Evolutionary conservation across 2,888 invertebrate species (phyloP).

Genomic region (Acheta domesticus): DNA sequence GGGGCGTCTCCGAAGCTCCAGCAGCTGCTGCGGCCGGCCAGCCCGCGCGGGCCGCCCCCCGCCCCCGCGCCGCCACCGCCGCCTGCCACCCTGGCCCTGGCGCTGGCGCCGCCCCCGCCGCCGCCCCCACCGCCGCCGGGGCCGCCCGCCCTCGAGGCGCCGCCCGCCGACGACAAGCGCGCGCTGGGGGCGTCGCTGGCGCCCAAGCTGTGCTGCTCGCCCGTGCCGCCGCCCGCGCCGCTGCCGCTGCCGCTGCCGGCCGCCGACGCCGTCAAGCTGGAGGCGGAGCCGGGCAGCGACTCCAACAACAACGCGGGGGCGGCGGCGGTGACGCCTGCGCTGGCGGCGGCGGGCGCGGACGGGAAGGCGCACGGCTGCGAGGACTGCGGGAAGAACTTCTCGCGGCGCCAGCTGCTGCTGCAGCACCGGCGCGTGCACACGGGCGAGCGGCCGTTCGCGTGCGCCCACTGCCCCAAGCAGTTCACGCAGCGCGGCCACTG

Average conservation of each 20-base stretch:
- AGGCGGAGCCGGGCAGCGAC: background rate
- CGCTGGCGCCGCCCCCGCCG: background rate
- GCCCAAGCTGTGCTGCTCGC: background rate
- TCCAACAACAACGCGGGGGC: conserved; percentile 8
- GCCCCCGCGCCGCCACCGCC: background rate
- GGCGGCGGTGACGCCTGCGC: background rate
- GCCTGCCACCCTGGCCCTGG: background rate
- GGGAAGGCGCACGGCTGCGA: conserved; percentile 33
- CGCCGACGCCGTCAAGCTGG: background rate
- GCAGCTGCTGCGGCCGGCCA: background rate
- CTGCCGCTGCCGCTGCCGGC: background rate
- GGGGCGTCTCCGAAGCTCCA: background rate
- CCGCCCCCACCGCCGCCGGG: background rate
- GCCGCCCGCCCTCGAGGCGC: background rate
- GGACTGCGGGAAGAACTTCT: conserved; percentile 36
- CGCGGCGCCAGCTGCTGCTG: conserved; percentile 34
- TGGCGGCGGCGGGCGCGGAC: background rate
- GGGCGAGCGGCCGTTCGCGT: conserved; percentile 35
- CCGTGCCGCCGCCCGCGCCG: background rate
- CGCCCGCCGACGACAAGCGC: background rate
- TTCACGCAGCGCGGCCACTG: conserved; percentile 39
- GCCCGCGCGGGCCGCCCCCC: background rate
- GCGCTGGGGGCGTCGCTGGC: background rate
- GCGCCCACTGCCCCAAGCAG: conserved; percentile 38
- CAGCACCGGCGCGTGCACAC: conserved; percentile 35